Conservation (phyloP, 2,113 vertebrate genomes). For the Lophotis ruficrista region DNA sequence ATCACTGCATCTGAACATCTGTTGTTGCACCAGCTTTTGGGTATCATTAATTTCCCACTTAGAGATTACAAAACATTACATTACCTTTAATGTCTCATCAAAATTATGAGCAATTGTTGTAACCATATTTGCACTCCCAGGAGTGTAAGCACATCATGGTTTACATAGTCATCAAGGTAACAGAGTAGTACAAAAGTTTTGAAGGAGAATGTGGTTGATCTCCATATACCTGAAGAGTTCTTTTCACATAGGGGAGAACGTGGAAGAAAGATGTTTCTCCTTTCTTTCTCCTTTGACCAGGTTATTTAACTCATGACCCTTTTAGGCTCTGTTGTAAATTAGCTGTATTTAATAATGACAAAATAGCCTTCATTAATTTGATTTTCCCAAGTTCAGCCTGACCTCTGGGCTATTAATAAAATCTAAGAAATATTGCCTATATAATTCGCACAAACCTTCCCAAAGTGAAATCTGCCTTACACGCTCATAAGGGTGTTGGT, state of each 20-base stretch:
- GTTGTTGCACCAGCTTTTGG: neutral
- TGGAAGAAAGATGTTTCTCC: neutral
- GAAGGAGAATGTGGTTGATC: neutral
- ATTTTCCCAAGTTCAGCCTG: neutral
- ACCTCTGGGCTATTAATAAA: neutral
- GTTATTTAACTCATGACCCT: neutral
- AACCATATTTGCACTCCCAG: neutral
- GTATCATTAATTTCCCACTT: conserved; percentile 23
- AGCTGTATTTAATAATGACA: neutral
- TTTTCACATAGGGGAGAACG: neutral
- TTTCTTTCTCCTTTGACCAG: neutral
- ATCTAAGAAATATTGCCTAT: neutral
- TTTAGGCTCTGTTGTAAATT: neutral
- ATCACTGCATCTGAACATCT: conserved; percentile 10
- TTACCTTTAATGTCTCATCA: conserved; percentile 22
- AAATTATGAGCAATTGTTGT: neutral
- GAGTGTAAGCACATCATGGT: neutral
- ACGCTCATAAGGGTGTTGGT: too few relatives aligned
- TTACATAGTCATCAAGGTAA: neutral
- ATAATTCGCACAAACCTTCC: neutral
- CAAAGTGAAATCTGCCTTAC: neutral
- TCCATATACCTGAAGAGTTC: neutral
- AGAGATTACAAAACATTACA: neutral
- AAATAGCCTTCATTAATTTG: neutral
- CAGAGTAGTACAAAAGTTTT: neutral